These are phyloP conservation scores for Sapayoa aenigma DNA, from an alignment of 2,113 vertebrate species.

Conservation along the genomic window DNA sequence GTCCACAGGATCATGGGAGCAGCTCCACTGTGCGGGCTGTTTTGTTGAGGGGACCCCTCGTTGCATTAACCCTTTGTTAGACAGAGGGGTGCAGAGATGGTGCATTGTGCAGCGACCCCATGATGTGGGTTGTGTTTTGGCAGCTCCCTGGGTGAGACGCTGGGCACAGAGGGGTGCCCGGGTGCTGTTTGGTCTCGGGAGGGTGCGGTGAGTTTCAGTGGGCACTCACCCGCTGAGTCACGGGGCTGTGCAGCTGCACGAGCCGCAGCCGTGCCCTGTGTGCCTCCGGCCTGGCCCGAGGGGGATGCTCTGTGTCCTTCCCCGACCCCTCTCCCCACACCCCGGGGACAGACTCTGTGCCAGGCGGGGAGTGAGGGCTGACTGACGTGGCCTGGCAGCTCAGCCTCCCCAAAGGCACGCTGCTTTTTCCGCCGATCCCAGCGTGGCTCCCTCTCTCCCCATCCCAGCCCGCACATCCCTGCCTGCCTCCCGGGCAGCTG, in stretches of 20 bases:
- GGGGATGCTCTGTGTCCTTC: not conserved
- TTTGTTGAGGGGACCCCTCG: fast-evolving
- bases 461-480: fast-evolving
- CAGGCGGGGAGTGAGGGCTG: not conserved
- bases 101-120: fast-evolving
- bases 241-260: not conserved
- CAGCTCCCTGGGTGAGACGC: fast-evolving
- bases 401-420: not conserved
- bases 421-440: not conserved
- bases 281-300: not conserved
- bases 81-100: not conserved
- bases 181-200: not conserved
- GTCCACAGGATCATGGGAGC: not conserved
- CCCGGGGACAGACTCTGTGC: not conserved
- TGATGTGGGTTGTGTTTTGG: fast-evolving
- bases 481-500: not conserved
- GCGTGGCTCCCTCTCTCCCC: not conserved
- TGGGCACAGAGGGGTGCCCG: not conserved
- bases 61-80: fast-evolving
- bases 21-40: not conserved
- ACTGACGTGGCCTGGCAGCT: not conserved
- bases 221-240: not conserved
- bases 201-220: not conserved
- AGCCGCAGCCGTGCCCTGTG: not conserved
- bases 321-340: not conserved